These are phyloP conservation scores for Pygocentrus nattereri DNA, from an alignment of 2,797 vertebrate genomes.

Conservation along the genomic window DNA sequence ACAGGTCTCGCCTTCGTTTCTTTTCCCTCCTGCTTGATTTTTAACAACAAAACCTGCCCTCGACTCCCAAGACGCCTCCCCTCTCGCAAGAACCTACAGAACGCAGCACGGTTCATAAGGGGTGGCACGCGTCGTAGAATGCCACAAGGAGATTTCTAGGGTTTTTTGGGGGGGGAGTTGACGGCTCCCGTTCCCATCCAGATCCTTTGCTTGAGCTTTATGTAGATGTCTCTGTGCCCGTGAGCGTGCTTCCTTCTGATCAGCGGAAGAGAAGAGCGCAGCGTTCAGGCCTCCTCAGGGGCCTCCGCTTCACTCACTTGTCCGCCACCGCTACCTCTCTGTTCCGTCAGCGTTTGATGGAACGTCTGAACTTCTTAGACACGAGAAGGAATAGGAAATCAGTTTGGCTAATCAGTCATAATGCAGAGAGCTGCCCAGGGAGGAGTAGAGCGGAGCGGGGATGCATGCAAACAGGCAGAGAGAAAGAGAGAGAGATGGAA, in stretches of 20 bases:
- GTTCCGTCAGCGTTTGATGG: slow-evolving; percentile 51
- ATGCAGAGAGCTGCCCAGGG: slow-evolving; percentile 53
- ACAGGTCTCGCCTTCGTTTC: neutral
- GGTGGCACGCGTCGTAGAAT: slow-evolving; percentile 5
- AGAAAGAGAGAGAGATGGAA: slow-evolving; percentile 62
- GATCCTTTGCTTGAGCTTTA: slow-evolving; percentile 22
- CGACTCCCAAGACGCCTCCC: neutral
- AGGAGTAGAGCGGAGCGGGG: slow-evolving; percentile 23
- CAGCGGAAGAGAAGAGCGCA: slow-evolving; percentile 35
- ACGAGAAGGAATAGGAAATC: slow-evolving; percentile 58
- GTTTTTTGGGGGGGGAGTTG: neutral
- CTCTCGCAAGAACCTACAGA: neutral
- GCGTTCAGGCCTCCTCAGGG: slow-evolving; percentile 35
- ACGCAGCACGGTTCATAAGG: neutral
- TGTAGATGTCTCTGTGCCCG: slow-evolving; percentile 37
- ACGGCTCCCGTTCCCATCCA: neutral
- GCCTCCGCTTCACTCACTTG: slow-evolving; percentile 31
- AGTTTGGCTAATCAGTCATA: slow-evolving; percentile 64
- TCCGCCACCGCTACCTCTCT: slow-evolving; percentile 42
- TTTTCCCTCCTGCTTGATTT: neutral
- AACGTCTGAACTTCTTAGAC: slow-evolving; percentile 57
- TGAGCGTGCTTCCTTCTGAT: slow-evolving; percentile 43
- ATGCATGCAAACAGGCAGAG: slow-evolving; percentile 54
- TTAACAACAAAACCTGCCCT: neutral
- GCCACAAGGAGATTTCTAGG: slow-evolving; percentile 21